Base-by-base conservation (phyloP, 2,888 invertebrate genomes). In the Volucella bombylans region DNA sequence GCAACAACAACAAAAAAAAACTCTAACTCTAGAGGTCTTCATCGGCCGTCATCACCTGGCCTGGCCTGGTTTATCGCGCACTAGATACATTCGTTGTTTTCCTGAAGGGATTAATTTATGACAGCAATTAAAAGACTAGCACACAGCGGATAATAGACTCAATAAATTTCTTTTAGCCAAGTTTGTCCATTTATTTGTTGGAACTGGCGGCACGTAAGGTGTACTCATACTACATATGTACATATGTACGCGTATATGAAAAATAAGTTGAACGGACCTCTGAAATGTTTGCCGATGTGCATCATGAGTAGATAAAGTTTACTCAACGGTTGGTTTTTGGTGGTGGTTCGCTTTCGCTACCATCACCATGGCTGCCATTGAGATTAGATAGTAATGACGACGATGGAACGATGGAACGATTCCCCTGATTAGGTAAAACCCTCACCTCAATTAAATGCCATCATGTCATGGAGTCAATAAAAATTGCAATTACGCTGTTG, bases 31-130 rank as follows among this genome's bases (percentile, higher is more conserved):
- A 54, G 54, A n/a, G 38, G 47, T 45, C 39, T 8, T 62, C 41
- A 12, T 8, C 11, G 18, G 3, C 12, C 45, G 10, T 12, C 54
- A 65, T 12, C 41, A 31, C 14, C 8, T 18, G 3, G n/a, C 49
- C 47, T 14, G 18, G n/a, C 14, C 31, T 14, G 9, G 4, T 10
- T 67, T 72, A 73, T 73, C 65, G 47, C 11, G 6, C 45, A 62
- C 54, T 65, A 67, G 61, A 64, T 55, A 49, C 64, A 73, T 64
- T 74, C 23, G 31, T 72, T 73, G 72, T 86, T 87, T 87, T 82
- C 87, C 89, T 87, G 88, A 89, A 87, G 77, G 90, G 90, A 90
- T 90, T 90, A 90, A 90, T 90, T 90, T 90, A 90, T 89, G 90
- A 90, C 88, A 86, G 88, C 89, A 90, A 90, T 90, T 90, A 89